Conservation (phyloP, 2,888 invertebrate genomes). For the Amphipoea lucens region DNA sequence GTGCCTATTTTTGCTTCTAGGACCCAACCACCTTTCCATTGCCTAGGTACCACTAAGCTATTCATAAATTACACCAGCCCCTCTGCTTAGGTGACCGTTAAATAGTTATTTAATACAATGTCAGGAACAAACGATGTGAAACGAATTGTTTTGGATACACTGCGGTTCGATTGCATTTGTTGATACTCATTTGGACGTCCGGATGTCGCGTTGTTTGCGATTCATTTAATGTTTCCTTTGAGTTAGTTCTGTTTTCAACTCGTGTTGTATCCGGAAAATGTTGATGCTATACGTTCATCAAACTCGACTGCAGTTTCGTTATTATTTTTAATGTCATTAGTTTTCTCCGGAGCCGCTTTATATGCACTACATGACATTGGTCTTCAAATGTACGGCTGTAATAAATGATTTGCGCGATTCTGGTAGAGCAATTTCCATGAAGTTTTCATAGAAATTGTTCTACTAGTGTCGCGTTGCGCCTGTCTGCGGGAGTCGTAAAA, state of each 20-base stretch:
- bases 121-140: constrained; percentile 23
- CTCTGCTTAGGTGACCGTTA: constrained; percentile 10
- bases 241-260: constrained; percentile 17
- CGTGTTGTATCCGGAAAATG: constrained; percentile 16
- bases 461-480: neutral
- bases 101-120: constrained; percentile 22
- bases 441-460: neutral
- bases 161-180: constrained; percentile 47
- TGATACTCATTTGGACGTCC: constrained; percentile 50
- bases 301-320: neutral
- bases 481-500: neutral
- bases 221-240: constrained; percentile 39
- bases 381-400: neutral
- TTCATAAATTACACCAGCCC: neutral
- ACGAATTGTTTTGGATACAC: constrained; percentile 54
- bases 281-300: constrained; percentile 1
- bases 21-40: neutral
- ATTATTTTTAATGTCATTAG: neutral
- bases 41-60: neutral
- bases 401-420: neutral
- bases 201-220: constrained; percentile 58
- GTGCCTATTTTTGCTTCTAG: neutral
- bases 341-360: neutral
- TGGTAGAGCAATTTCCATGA: neutral
- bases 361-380: too few species aligned